Conservation (phyloP, 2,888 invertebrate genomes). For the Napeogenes inachia region DNA sequence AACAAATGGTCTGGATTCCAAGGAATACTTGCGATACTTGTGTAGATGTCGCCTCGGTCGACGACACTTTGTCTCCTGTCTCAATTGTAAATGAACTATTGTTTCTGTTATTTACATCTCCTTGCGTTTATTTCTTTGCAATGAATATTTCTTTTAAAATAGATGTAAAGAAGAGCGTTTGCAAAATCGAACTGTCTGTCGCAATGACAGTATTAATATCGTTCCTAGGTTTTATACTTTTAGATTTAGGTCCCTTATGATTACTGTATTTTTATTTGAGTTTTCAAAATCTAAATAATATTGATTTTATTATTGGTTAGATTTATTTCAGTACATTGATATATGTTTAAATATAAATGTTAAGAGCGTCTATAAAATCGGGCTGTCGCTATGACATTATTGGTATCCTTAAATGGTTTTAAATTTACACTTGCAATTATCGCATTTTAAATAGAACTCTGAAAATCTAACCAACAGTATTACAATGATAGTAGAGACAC, state of each 20-base stretch:
- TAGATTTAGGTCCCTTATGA: too few relatives aligned
- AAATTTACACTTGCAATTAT: not conserved
- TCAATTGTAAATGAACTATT: constrained; percentile 35
- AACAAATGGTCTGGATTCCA: constrained; percentile 2
- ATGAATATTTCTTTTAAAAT: not conserved
- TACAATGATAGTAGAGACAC: not conserved
- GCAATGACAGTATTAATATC: too few relatives aligned
- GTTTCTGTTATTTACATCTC: constrained; percentile 27
- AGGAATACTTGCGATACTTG: constrained; percentile 10
- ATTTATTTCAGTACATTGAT: too few relatives aligned
- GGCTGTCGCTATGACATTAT: too few relatives aligned
- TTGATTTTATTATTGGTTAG: too few relatives aligned
- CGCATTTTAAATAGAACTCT: not conserved
- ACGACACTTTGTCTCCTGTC: constrained; percentile 34
- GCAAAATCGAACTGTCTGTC: too few relatives aligned
- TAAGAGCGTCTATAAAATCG: too few relatives aligned
- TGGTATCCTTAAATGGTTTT: too few relatives aligned
- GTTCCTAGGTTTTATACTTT: too few relatives aligned
- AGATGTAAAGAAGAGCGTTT: not conserved
- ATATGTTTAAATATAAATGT: too few relatives aligned
- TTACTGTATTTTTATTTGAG: too few relatives aligned
- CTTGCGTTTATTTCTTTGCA: constrained; percentile 2
- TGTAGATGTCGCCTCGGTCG: constrained; percentile 23
- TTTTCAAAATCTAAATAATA: too few relatives aligned
- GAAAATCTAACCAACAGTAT: not conserved